Percentiles rank a stretch among this genome's conserved stretches.
These are phyloP conservation scores for Calliphora vicina DNA, from an alignment of 1,140 invertebrate genomes.

Conservation along the genomic window DNA sequence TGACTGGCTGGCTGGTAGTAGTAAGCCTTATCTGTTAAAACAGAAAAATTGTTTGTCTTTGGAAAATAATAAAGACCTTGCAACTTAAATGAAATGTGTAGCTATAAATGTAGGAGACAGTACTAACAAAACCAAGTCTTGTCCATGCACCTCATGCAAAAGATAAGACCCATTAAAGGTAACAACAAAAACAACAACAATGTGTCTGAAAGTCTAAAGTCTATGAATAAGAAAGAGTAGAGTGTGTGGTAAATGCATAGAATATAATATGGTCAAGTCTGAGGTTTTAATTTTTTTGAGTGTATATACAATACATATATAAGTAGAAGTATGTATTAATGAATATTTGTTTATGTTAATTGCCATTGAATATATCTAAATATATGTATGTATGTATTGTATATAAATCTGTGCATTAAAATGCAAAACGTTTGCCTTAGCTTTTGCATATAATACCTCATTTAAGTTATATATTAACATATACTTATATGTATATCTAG, in stretches of 20 bases:
- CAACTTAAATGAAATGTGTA: neutral
- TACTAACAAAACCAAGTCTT: neutral
- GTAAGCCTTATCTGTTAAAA: slow-evolving; percentile 16
- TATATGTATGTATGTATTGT: slow-evolving; percentile 38
- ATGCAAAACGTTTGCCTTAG: slow-evolving; percentile 52
- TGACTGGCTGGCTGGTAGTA: neutral
- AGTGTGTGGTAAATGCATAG: neutral
- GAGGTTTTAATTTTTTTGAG: neutral
- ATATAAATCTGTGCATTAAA: slow-evolving; percentile 54
- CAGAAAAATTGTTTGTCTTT: slow-evolving; percentile 33
- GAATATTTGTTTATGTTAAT: slow-evolving; percentile 63
- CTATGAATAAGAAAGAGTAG: neutral
- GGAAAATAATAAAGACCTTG: slow-evolving; percentile 44
- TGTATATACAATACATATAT: no score
- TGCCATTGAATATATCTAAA: slow-evolving; percentile 57
- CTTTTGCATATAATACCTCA: slow-evolving; percentile 15
- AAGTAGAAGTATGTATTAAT: neutral
- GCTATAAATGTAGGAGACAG: neutral
- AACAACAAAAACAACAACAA: neutral
- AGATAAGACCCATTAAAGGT: slow-evolving; percentile 12
- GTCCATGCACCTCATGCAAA: neutral
- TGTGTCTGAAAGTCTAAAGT: neutral
- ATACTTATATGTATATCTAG: neutral
- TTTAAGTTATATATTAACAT: neutral
- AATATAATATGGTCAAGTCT: slow-evolving; percentile 15